A percentile compares a stretch with the other conserved stretches of the same genome.
Conservation (phyloP, 2,113 vertebrate species). For the Corythoichthys intestinalis region DNA sequence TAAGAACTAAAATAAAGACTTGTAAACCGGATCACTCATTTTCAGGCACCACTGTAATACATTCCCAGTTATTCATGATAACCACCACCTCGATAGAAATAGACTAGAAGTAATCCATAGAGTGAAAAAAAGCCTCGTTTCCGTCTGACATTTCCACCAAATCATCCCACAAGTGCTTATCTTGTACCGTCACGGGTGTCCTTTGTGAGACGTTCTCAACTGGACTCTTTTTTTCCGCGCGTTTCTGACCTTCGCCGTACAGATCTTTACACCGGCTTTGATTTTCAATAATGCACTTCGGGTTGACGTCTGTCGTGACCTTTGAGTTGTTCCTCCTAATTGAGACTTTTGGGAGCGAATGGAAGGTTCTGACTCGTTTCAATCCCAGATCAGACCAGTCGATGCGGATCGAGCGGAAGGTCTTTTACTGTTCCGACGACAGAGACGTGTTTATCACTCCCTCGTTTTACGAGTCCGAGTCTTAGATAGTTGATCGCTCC, state of each 20-base stretch:
- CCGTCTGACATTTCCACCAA: slow-evolving; percentile 61
- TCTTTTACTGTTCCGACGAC: slow-evolving; percentile 37
- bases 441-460: not conserved
- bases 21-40: too few species aligned
- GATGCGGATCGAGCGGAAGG: slow-evolving; percentile 42
- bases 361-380: slow-evolving; percentile 32
- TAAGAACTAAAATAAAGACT: too few species aligned
- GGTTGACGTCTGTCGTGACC: slow-evolving; percentile 47
- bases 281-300: slow-evolving; percentile 61
- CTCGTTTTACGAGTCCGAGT: not conserved
- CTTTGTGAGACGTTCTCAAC: slow-evolving; percentile 47
- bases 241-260: slow-evolving; percentile 37
- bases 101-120: not conserved
- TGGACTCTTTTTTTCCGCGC: slow-evolving; percentile 24
- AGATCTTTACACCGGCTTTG: slow-evolving; percentile 59
- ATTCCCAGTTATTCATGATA: not conserved
- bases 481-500: not conserved
- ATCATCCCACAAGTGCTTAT: slow-evolving; percentile 31
- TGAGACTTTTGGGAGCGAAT: slow-evolving; percentile 56
- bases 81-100: not conserved
- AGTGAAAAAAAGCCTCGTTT: not conserved
- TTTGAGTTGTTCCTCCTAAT: slow-evolving; percentile 60
- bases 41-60: too few species aligned
- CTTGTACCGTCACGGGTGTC: slow-evolving; percentile 48
- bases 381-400: slow-evolving; percentile 36